Conservation (phyloP, 2,888 invertebrate species). For the Spilosoma lubricipeda region DNA sequence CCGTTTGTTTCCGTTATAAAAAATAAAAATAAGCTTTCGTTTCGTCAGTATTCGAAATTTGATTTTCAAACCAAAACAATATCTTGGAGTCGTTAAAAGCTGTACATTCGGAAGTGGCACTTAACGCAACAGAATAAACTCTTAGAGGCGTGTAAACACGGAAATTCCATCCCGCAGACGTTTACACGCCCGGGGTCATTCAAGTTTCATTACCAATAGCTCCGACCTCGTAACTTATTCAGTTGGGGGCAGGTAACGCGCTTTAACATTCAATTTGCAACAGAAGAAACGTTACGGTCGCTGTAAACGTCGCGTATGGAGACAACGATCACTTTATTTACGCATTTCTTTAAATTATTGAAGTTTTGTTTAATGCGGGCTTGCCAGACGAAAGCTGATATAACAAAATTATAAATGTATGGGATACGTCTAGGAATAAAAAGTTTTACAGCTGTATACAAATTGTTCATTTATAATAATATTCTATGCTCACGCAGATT, state of each 20-base stretch:
- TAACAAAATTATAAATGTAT: neutral
- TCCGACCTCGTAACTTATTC: conserved; percentile 82
- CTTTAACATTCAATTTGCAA: conserved; percentile 83
- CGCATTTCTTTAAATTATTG: conserved; percentile 14
- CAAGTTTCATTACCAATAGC: conserved; percentile 84
- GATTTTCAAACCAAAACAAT: conserved; percentile 52
- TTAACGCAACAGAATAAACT: conserved; percentile 67
- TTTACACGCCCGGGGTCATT: conserved; percentile 77
- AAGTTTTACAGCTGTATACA: neutral
- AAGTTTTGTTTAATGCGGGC: neutral
- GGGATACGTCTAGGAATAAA: neutral
- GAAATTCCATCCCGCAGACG: conserved; percentile 72
- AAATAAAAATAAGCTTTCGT: neutral
- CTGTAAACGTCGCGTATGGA: conserved; percentile 48
- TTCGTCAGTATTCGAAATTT: conserved; percentile 26
- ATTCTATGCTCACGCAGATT: neutral
- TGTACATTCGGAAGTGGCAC: conserved; percentile 61
- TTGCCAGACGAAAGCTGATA: neutral
- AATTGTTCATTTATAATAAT: too few species aligned
- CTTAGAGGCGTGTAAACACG: conserved; percentile 69
- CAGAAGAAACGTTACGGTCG: conserved; percentile 73
- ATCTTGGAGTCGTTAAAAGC: conserved; percentile 38
- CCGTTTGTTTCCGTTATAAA: neutral
- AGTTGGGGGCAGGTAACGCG: conserved; percentile 80
- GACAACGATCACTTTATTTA: conserved; percentile 8